Evolutionary conservation across 2,113 vertebrate species (phyloP), one percentile per base, ranked within the genome.

Genomic region (Ophthalmolycus amberensis): DNA sequence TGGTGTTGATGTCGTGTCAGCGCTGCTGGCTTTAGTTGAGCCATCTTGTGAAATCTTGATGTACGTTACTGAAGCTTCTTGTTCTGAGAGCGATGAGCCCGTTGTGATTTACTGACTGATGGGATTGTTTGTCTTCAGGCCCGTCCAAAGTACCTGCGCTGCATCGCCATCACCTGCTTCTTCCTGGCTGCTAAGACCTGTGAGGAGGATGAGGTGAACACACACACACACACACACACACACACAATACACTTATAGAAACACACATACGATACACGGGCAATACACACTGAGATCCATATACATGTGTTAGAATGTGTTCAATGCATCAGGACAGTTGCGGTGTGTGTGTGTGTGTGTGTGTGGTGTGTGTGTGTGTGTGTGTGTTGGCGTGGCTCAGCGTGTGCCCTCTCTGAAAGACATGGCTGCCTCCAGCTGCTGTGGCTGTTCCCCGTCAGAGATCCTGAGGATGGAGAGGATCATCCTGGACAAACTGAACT

Each of bases 401-500:
- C 95, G 94, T 93, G 97, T 99, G 91, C 98, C 98, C 72, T 93
- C 95, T 85, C 94, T 99, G 89, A 96, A 94, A 73, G 96, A 97
- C 74, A 92, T 99, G 91, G 97, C 93, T 67, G 94, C 92, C 92
- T 96, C 96, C 79, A 99, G 98, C 94, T 94, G 94, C 77, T 99
- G 98, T 91, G 98, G 97, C 87, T 99, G 98, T 90, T 99, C 97
- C 83, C 95, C 96, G 44, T 96, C 98, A 74, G 98, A 99, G 92
- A 97, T 99, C 74, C 94, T 98, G 90, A 95, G 98, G 89, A 99
- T 99, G 98, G 98, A 99, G 95, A 96, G 95, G 94, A 97, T 99
- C 87, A 93, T 99, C 93, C 94, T 99, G 95, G 98, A 99, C 95
- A 99, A 99, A 88, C 94, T 99, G 88, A 96, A 96, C 93, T 99